Conservation (phyloP, 1,140 invertebrate species). For the Lordiphosa stackelbergi region DNA sequence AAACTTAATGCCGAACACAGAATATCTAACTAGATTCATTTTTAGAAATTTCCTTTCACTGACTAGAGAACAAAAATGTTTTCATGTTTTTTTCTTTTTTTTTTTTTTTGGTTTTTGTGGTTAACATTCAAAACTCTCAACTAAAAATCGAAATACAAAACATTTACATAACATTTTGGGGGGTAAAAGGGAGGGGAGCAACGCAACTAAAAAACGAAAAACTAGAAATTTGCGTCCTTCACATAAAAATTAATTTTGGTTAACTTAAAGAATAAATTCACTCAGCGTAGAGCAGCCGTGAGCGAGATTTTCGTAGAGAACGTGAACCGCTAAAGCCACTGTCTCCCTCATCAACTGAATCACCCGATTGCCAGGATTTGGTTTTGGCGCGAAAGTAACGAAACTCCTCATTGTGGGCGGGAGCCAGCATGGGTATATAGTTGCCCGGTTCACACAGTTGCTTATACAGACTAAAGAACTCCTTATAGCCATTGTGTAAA, state of each 20-base stretch:
- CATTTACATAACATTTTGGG: slow-evolving; percentile 18
- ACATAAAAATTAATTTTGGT: slow-evolving; percentile 14
- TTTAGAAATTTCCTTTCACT: slow-evolving; percentile 29
- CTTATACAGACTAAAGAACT: slow-evolving; percentile 85
- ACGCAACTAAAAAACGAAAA: slow-evolving; percentile 42
- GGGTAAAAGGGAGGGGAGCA: slow-evolving; percentile 14
- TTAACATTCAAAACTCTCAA: slow-evolving; percentile 27
- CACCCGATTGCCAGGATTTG: slow-evolving; percentile 81
- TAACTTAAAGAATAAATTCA: slow-evolving; percentile 1
- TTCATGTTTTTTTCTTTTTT: slow-evolving; percentile 1
- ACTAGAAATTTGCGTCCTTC: slow-evolving; percentile 38
- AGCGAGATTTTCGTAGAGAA: slow-evolving; percentile 45
- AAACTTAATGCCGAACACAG: slow-evolving; percentile 27
- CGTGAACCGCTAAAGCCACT: slow-evolving; percentile 34
- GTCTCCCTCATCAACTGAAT: slow-evolving; percentile 28
- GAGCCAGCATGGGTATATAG: slow-evolving; percentile 88
- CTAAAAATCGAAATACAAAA: slow-evolving; percentile 22
- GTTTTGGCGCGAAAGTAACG: slow-evolving; percentile 82
- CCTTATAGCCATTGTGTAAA: slow-evolving; percentile 94
- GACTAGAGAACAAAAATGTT: slow-evolving; percentile 37
- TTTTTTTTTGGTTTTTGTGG: neutral
- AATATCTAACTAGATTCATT: slow-evolving; percentile 8
- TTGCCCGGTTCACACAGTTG: slow-evolving; percentile 85
- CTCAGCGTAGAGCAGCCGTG: slow-evolving; percentile 52
- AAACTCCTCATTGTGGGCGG: slow-evolving; percentile 84